A percentile compares a stretch with the other conserved stretches of the same genome.
Conservation (phyloP, 30 jellyfish, hydroid and myxozoan genomes). For the Aurelia coerulea region DNA sequence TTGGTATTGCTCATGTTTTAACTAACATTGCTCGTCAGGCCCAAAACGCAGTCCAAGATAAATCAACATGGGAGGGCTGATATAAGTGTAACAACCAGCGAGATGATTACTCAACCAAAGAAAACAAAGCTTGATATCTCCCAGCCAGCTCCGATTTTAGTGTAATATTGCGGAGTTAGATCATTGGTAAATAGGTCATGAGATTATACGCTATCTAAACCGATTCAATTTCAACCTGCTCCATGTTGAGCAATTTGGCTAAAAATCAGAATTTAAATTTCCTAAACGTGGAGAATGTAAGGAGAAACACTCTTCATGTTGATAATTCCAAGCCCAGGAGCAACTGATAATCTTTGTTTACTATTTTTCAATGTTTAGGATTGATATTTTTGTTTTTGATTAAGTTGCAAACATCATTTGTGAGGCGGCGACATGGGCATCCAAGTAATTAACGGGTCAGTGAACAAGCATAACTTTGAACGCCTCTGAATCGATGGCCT, state of each 20-base stretch:
- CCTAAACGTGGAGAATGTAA: too few species aligned
- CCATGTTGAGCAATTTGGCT: background rate
- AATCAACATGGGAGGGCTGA: too few species aligned
- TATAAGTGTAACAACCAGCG: too few species aligned
- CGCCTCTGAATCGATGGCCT: constrained; percentile 4
- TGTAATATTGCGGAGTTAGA: background rate
- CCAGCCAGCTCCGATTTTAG: too few species aligned
- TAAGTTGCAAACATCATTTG: constrained; percentile 20
- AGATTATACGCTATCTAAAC: constrained; percentile 29
- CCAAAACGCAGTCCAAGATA: too few species aligned
- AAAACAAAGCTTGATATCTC: too few species aligned
- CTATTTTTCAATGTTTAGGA: background rate
- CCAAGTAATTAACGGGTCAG: constrained; percentile 56
- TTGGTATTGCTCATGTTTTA: too few species aligned
- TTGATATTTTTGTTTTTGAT: constrained; percentile 1
- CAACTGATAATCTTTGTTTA: constrained; percentile 5
- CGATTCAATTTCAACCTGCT: constrained; percentile 8
- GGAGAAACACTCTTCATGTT: too few species aligned
- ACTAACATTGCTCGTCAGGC: too few species aligned
- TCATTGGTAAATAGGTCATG: constrained; percentile 19
- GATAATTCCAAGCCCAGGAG: too few species aligned
- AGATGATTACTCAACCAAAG: too few species aligned
- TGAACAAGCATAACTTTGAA: constrained; percentile 40
- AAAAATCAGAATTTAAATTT: background rate
- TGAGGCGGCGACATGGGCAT: constrained; percentile 13